These are phyloP conservation scores for Noctua pronuba DNA, from an alignment of 2,888 invertebrate genomes.

Conservation along the genomic window DNA sequence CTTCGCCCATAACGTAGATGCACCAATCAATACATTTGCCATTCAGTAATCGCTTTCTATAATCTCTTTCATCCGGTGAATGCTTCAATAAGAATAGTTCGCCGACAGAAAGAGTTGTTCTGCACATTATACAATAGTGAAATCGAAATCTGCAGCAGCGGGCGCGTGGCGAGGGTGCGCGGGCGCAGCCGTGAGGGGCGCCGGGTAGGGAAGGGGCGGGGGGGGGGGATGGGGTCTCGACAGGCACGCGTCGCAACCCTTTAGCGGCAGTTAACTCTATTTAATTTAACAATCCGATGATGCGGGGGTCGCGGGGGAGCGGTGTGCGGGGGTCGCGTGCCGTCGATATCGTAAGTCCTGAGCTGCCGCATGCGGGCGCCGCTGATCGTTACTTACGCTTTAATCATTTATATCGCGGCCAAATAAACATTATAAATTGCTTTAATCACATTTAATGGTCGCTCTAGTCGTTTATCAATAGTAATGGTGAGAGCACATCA, in stretches of 20 bases:
- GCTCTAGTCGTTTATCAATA: slow-evolving; percentile 57
- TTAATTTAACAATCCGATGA: slow-evolving; percentile 74
- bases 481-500: slow-evolving; percentile 38
- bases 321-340: slow-evolving; percentile 66
- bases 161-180: slow-evolving; percentile 66
- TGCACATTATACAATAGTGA: slow-evolving; percentile 72
- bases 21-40: slow-evolving; percentile 22
- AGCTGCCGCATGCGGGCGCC: slow-evolving; percentile 67
- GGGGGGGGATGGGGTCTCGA: slow-evolving; percentile 45
- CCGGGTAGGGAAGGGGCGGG: slow-evolving; percentile 26
- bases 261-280: slow-evolving; percentile 80
- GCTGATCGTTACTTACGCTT: slow-evolving; percentile 62
- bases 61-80: slow-evolving; percentile 48
- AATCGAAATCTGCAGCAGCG: slow-evolving; percentile 74
- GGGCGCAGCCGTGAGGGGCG: slow-evolving; percentile 66
- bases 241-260: slow-evolving; percentile 77
- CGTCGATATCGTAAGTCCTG: slow-evolving; percentile 34
- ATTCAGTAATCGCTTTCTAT: slow-evolving; percentile 31
- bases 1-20: neutral
- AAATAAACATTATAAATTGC: slow-evolving; percentile 84
- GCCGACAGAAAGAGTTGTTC: slow-evolving; percentile 56
- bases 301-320: slow-evolving; percentile 48
- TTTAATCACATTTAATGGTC: slow-evolving; percentile 81
- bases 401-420: slow-evolving; percentile 73
- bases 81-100: slow-evolving; percentile 35